Conservation (phyloP, 2,113 vertebrate genomes). For the Calypte anna region DNA sequence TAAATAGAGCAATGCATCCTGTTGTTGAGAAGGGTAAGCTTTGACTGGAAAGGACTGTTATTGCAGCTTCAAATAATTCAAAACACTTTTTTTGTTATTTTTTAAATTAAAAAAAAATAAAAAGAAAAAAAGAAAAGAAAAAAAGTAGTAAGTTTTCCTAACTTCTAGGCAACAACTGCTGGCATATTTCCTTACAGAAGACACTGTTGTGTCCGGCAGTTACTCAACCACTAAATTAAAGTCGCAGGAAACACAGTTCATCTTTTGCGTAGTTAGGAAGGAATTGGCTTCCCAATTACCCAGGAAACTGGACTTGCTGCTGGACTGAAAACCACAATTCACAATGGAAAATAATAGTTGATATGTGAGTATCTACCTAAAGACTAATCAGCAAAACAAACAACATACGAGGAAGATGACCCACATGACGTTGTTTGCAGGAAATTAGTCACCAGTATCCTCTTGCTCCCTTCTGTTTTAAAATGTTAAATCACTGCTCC, state of each 20-base stretch:
- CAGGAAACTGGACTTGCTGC: slow-evolving; percentile 50
- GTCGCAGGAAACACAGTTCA: slow-evolving; percentile 62
- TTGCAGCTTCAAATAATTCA: slow-evolving; percentile 41
- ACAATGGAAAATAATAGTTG: slow-evolving; percentile 37
- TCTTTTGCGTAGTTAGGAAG: slow-evolving; percentile 58
- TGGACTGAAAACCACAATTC: slow-evolving; percentile 69
- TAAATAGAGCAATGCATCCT: slow-evolving; percentile 32
- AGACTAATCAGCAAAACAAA: slow-evolving; percentile 45
- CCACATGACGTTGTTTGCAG: slow-evolving; percentile 31
- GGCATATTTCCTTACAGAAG: slow-evolving; percentile 34
- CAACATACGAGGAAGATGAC: not conserved
- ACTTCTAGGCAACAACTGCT: not conserved
- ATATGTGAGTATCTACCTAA: slow-evolving; percentile 41
- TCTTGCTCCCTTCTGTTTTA: slow-evolving; percentile 18
- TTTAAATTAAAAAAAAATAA: not conserved
- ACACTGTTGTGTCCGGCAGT: slow-evolving; percentile 52
- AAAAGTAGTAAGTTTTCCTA: not conserved
- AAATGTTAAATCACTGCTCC: not conserved
- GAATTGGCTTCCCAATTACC: slow-evolving; percentile 60
- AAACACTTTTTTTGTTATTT: not conserved
- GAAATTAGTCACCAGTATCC: slow-evolving; percentile 65
- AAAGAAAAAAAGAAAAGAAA: too few relatives aligned
- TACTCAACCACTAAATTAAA: slow-evolving; percentile 51
- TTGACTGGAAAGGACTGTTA: slow-evolving; percentile 48
- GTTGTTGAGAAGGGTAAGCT: slow-evolving; percentile 22